phyloP scores from a whole-genome alignment of 1,140 invertebrate species.

The Hormaphis cornu region DNA sequence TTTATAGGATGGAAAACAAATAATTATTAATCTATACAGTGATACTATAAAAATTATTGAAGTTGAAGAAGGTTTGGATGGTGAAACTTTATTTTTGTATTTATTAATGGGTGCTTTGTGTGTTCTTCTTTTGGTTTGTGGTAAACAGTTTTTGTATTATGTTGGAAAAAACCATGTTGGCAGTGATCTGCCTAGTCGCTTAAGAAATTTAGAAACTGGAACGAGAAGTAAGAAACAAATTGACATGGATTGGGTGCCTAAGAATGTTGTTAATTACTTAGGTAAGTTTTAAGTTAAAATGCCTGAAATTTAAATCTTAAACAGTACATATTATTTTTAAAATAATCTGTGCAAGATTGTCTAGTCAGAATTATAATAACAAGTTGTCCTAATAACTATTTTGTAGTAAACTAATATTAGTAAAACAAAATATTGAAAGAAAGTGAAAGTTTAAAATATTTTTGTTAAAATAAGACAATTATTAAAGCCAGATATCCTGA shows the following conservation, averaged over 20 bases:
- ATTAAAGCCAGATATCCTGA: no score
- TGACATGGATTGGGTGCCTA: conserved; percentile 96
- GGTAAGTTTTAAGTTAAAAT: conserved; percentile 67
- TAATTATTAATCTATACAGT: conserved; percentile 90
- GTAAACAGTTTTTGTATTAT: conserved; percentile 78
- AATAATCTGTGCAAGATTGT: no score
- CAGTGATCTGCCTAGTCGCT: conserved; percentile 39
- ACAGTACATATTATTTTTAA: neutral
- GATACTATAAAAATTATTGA: conserved; percentile 96
- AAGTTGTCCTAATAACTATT: no score
- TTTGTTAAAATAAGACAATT: no score
- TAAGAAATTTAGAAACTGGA: conserved; percentile 56
- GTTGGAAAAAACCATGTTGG: conserved; percentile 54
- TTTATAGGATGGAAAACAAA: conserved; percentile 54
- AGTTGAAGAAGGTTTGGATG: conserved; percentile 91
- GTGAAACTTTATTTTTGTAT: conserved; percentile 97
- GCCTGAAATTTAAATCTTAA: no score
- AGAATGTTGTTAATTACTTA: conserved; percentile 70
- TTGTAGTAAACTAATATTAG: no score
- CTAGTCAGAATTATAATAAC: no score
- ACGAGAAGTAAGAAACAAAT: conserved; percentile 84
- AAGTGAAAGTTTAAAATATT: no score
- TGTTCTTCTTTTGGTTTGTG: conserved; percentile 76
- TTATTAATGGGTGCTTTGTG: conserved; percentile 82
- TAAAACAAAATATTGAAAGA: no score